Evolutionary conservation across 1,140 invertebrate genomes (phyloP), one percentile per base, ranked within the genome.

Genomic region (Drosophila setifemur): DNA sequence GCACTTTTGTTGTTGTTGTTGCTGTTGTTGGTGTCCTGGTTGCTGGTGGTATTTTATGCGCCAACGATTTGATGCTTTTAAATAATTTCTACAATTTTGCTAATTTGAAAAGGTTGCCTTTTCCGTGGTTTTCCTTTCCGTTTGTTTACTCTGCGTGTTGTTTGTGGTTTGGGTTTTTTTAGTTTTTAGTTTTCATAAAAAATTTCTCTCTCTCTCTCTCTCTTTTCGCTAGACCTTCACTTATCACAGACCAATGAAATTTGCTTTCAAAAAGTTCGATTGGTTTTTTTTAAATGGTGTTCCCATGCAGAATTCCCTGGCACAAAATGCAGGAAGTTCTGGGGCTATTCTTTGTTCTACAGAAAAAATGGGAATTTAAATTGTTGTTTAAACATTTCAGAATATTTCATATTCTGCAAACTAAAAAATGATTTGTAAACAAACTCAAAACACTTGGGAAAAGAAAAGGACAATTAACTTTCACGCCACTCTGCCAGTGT

Each of bases 201-300:
- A 69, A 47, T 48, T 50, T 44, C 40, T 43, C 37, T 39, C 49
- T 54, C 45, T 43, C 28, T 61, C 55, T 47, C 40, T 54, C 43
- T 14, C 64, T 54, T 40, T 25, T 70, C 52, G 63, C 67, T 77
- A 76, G 85, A 89, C 83, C 68, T 78, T 82, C 88, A 83, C 73
- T 86, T 89, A 89, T 89, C 88, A 89, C 88, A 89, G 88, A 88
- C 88, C 87, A 89, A 89, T 85, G 73, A 73, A 82, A 75, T 53
- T 76, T 66, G 44, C 60, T 64, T 75, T 35, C 39, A 54, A 60
- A 82, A 76, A 63, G 72, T 76, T 82, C 44, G 64, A 76, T 58
- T 69, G 60, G 72, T 60, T 61, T 74, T 14, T 37, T 37, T 70
- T 26, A 5, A 48, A 53, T 73, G 71, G 39, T 72, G 37, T 47